Base-by-base conservation (phyloP, 2,113 vertebrate genomes). In the Ceyx margarethae region DNA sequence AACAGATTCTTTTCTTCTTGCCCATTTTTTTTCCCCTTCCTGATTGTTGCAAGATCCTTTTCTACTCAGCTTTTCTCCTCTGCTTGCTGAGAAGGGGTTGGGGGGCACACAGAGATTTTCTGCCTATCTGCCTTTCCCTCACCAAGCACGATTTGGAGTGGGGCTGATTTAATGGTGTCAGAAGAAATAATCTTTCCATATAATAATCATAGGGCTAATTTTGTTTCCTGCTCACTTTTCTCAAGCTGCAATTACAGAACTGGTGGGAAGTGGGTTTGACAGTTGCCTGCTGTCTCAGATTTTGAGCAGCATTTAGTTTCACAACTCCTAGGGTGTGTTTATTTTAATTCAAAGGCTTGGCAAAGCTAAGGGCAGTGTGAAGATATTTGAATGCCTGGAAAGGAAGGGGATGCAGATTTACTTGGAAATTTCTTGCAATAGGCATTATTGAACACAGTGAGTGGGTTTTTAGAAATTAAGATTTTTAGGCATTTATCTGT, bases 271-370 rank as follows among this genome's bases (percentile, higher is more conserved):
- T 1, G 0, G 28, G 15, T 82, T 85, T 96, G 89, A 80, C 77
- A 81, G 77, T 71, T 86, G 69, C 91, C 87, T 95, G 85, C 87
- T 92, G 93, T 82, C 90, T 91, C 46, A 33, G 65, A 19, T 73
- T 94, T 76, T 95, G 54, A 74, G 71, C 79, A 76, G 50, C 85
- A 68, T 94, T 93, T 87, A 62, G 17, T 87, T 94, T 85, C 81
- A 42, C 22, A 46, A 5, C 75, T 89, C 91, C 87, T 78, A 22
- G 62, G 43, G 77, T 8, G 66, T 72, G 37, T 61, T 85, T 86
- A 85, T 83, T 95, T 95, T 65, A 48, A 75, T 78, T 90, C 66
- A 78, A 78, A 91, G 77, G 2, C 56, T 84, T 92, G 90, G 85
- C 90, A 82, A 80, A 90, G 61, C 40, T 62, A 29, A 62, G 31